These are phyloP conservation scores for Rhinogobio ventralis DNA, from an alignment of 2,797 vertebrate species.

Conservation along the genomic window DNA sequence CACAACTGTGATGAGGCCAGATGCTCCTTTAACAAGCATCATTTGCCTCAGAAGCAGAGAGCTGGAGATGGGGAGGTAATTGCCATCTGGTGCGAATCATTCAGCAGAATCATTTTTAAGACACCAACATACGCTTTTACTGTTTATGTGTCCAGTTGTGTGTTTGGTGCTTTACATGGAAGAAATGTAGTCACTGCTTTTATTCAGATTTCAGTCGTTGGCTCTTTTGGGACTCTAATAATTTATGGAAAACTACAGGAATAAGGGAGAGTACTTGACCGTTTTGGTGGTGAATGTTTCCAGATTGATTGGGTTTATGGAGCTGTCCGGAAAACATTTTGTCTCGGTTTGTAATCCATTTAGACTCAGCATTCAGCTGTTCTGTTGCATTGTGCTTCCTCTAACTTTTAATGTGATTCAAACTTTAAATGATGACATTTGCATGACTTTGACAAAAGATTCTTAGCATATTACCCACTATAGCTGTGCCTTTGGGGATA, in stretches of 20 bases:
- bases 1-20: conserved; percentile 69
- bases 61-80: conserved; percentile 67
- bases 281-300: conserved; percentile 20
- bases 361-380: conserved; percentile 29
- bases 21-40: conserved; percentile 73
- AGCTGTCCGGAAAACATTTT: conserved; percentile 31
- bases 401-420: conserved; percentile 54
- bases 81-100: conserved; percentile 75
- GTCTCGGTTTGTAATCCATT: conserved; percentile 52
- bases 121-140: conserved; percentile 61
- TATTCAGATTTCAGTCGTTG: conserved; percentile 23
- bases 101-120: conserved; percentile 59
- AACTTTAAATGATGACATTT: conserved; percentile 32
- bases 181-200: conserved; percentile 27
- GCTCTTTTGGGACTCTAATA: background rate
- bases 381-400: conserved; percentile 43
- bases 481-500: background rate
- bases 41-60: conserved; percentile 69
- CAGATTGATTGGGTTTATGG: conserved; percentile 1
- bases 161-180: conserved; percentile 27
- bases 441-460: conserved; percentile 1
- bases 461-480: background rate
- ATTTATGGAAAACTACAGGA: conserved; percentile 13
- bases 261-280: conserved; percentile 5
- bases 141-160: conserved; percentile 49